Conservation (phyloP, 2,888 invertebrate species). For the Hyposoter dolosus region DNA sequence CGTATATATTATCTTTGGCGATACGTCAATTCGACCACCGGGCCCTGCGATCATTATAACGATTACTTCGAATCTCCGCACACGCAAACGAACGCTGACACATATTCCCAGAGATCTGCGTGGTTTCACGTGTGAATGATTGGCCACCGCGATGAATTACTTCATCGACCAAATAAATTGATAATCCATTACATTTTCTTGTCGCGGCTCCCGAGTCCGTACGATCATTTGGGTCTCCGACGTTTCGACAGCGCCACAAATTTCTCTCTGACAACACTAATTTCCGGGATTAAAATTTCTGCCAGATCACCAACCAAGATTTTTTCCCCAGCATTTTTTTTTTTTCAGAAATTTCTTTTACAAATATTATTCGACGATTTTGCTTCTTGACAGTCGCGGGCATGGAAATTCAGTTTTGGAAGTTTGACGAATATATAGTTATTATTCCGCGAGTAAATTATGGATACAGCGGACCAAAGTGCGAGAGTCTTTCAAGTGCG, state of each 20-base stretch:
- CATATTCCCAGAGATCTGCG: slow-evolving; percentile 29
- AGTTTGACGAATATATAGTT: slow-evolving; percentile 19
- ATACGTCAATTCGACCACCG: slow-evolving; percentile 80
- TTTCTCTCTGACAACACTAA: not conserved
- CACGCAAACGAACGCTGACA: slow-evolving; percentile 57
- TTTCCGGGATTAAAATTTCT: not conserved
- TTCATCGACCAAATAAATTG: slow-evolving; percentile 24
- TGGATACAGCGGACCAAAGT: slow-evolving; percentile 4
- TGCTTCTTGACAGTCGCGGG: slow-evolving; percentile 37
- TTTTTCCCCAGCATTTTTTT: not conserved
- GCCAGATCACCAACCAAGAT: not conserved
- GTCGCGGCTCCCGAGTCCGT: not conserved
- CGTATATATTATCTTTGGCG: slow-evolving; percentile 79
- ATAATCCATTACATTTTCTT: slow-evolving; percentile 19
- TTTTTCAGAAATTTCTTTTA: not conserved
- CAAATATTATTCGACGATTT: not conserved
- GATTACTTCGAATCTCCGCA: slow-evolving; percentile 73
- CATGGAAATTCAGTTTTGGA: slow-evolving; percentile 28
- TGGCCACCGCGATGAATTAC: not conserved
- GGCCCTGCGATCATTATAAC: slow-evolving; percentile 79
- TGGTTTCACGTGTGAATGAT: slow-evolving; percentile 22
- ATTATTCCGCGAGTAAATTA: slow-evolving; percentile 37
- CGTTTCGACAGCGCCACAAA: not conserved
- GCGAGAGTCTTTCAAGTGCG: slow-evolving; percentile 11
- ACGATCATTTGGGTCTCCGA: not conserved